Percentiles rank a stretch among this genome's conserved stretches.
phyloP scores from a whole-genome alignment of 2,113 vertebrate species.

The Lycocorax pyrrhopterus region DNA sequence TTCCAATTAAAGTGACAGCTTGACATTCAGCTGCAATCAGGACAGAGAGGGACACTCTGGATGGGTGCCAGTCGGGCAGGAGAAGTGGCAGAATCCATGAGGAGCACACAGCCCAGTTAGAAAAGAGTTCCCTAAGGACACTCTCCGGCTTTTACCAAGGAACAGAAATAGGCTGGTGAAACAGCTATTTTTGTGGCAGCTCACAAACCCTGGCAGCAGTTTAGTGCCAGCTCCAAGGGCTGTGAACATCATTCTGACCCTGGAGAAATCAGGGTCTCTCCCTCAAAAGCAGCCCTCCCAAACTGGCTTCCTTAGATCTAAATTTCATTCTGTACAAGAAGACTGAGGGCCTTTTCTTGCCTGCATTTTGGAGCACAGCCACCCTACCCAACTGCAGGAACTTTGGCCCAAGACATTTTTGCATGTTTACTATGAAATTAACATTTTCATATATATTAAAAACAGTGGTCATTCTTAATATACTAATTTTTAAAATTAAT shows the following conservation, averaged over 20 bases:
- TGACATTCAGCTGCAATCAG: background rate
- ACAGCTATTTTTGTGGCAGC: background rate
- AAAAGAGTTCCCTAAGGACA: background rate
- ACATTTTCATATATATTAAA: background rate
- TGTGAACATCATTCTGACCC: background rate
- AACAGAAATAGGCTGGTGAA: background rate
- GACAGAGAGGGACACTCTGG: too few species aligned
- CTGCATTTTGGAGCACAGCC: too few species aligned
- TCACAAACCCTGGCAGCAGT: background rate
- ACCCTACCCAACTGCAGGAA: background rate
- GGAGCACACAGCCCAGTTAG: background rate
- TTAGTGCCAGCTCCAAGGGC: background rate
- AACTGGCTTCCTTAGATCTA: background rate
- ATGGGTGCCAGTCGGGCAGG: background rate
- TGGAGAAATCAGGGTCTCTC: background rate
- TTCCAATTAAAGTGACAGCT: background rate
- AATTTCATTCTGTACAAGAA: background rate
- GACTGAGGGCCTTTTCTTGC: background rate
- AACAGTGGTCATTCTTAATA: background rate
- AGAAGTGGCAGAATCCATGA: background rate
- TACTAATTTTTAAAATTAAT: background rate
- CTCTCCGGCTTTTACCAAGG: background rate
- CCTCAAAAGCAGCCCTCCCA: background rate
- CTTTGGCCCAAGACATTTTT: background rate
- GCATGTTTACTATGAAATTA: background rate